These are phyloP conservation scores for Atta texana DNA, from an alignment of 1,140 invertebrate species.

Conservation along the genomic window DNA sequence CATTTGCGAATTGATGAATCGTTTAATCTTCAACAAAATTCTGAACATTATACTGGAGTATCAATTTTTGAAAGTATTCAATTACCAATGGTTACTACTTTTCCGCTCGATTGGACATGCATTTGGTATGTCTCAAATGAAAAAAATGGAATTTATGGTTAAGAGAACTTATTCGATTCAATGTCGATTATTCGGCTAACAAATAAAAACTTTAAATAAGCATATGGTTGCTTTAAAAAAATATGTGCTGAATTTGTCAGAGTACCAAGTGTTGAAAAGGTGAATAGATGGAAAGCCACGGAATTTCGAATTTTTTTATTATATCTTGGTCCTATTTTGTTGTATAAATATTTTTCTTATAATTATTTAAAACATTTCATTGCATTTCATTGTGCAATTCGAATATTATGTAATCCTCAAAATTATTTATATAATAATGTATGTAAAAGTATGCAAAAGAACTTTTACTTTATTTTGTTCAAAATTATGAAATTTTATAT, in stretches of 20 bases:
- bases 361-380: constrained; percentile 12
- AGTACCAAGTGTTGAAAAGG: background rate
- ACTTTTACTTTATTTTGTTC: constrained; percentile 25
- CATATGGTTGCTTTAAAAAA: background rate
- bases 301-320: constrained; percentile 2
- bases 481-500: background rate
- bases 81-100: constrained; percentile 19
- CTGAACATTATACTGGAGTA: constrained; percentile 24
- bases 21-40: background rate
- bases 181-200: background rate
- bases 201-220: constrained; percentile 1
- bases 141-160: constrained; percentile 23
- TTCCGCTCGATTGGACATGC: constrained; percentile 26
- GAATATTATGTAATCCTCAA: constrained; percentile 13
- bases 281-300: background rate
- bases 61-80: constrained; percentile 2
- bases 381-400: constrained; percentile 18
- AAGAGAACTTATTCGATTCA: background rate
- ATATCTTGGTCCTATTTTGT: background rate
- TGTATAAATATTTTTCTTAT: background rate
- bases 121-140: constrained; percentile 15
- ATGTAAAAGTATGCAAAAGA: constrained; percentile 32
- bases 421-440: constrained; percentile 30
- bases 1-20: background rate
- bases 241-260: constrained; percentile 17